Percentiles rank a stretch among this genome's conserved stretches.
phyloP scores from a whole-genome alignment of 1,140 invertebrate species.

The Trichomalopsis sarcophagae region DNA sequence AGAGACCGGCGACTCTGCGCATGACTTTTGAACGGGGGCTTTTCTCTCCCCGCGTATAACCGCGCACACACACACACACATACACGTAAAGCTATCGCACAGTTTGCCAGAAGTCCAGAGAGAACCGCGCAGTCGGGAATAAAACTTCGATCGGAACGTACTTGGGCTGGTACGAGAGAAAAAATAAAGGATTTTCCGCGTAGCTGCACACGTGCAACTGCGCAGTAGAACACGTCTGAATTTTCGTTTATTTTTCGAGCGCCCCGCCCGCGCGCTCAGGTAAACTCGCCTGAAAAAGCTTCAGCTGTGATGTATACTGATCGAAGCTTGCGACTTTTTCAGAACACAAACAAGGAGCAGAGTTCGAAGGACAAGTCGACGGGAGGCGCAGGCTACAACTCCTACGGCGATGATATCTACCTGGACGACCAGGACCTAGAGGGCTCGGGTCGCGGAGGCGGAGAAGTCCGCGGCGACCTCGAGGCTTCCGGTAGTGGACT shows the following conservation, averaged over 20 bases:
- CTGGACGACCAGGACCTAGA: conserved; percentile 75
- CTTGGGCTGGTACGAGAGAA: no score
- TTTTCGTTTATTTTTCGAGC: no score
- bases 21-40: neutral
- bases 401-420: conserved; percentile 71
- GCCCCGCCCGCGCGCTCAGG: no score
- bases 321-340: neutral
- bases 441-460: conserved; percentile 73
- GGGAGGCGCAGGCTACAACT: conserved; percentile 65
- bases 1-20: neutral
- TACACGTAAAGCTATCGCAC: neutral
- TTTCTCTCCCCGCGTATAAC: neutral
- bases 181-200: no score
- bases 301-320: neutral
- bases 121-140: no score
- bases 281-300: neutral
- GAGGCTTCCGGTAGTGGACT: conserved; percentile 83
- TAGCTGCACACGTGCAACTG: no score
- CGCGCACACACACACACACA: neutral
- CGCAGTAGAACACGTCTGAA: no score
- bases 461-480: conserved; percentile 78
- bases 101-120: no score
- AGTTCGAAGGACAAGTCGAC: conserved; percentile 65
- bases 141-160: no score
- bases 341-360: conserved; percentile 60